Evolutionary conservation across 2,113 vertebrate species (phyloP), one percentile per base, ranked within the genome.

Genomic region (Ochotona princeps): DNA sequence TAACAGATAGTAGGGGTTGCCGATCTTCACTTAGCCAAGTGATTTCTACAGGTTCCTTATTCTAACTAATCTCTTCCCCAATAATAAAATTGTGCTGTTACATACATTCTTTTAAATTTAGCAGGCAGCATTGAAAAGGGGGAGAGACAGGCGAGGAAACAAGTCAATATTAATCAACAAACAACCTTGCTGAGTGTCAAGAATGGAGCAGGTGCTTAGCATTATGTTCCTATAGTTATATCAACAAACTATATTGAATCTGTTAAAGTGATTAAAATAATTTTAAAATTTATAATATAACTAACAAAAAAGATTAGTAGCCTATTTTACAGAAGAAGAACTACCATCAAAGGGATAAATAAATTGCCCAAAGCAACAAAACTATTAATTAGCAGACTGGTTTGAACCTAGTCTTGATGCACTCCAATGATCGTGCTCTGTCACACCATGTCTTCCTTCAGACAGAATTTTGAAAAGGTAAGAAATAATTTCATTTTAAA

Each of bases 121-220:
- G 25, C 14, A 7, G 26, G 25, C 14, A 13, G 20, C 13, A 5
- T 6, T 4, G 23, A 0, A 57, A 51, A 54, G 30, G n/a, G 7
- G 25, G 26, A 86, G 54, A 28, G n/a, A 51, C 51, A 51, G 47
- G 75, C 57, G 21, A 67, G 87, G 60, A 84, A 96, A 87, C 93
- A 81, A 87, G 92, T 85, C 66, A 95, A 74, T 67, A 87, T 89
- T 30, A 69, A 4, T 70, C 54, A 75, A 76, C 12, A 76, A 25
- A 17, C 30, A 63, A 51, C 11, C n/a, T 17, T 82, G 51, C 1
- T 57, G 26, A 61, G 23, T 47, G 6, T 72, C 69, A 76, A 35
- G 21, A 66, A 49, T 25, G 35, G 44, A 47, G 47, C 57, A 67
- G 21, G 18, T 70, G 3, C 25, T 72, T 78, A 44, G 30, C 3